Evolutionary conservation across 1,140 invertebrate genomes (phyloP).

Genomic region (Drosophila sproati): DNA sequence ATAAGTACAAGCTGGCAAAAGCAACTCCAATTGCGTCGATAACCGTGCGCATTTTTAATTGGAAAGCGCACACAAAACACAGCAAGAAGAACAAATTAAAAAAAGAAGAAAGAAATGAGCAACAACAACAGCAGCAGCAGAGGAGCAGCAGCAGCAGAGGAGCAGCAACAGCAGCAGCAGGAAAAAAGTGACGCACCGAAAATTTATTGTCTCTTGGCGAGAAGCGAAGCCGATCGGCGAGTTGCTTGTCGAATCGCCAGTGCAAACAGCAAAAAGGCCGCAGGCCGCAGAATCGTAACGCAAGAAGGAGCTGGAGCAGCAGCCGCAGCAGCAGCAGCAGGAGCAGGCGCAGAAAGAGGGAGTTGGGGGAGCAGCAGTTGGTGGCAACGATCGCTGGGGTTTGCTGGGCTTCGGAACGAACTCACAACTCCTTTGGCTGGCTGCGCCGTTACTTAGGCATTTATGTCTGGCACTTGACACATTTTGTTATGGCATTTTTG

Average conservation of each 20-base stretch:
- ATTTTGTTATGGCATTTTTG: conserved; percentile 80
- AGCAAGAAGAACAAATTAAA: neutral
- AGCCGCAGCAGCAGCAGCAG: neutral
- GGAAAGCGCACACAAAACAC: conserved; percentile 54
- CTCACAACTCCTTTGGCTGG: conserved; percentile 7
- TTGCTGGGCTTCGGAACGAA: neutral
- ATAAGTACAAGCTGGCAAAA: conserved; percentile 69
- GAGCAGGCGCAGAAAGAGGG: neutral
- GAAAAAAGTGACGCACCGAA: conserved; percentile 79
- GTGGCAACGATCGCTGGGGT: neutral
- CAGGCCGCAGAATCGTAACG: conserved; percentile 33
- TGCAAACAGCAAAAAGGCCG: conserved; percentile 72
- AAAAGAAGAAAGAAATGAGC: neutral
- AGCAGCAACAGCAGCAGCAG: conserved; percentile 11
- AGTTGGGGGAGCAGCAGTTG: neutral
- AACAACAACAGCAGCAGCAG: conserved; percentile 2
- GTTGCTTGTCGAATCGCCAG: conserved; percentile 66
- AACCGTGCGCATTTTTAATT: conserved; percentile 76
- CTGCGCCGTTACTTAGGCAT: conserved; percentile 73
- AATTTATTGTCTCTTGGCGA: conserved; percentile 74
- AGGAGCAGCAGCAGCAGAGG: neutral
- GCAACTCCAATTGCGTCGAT: conserved; percentile 63
- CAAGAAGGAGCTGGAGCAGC: neutral
- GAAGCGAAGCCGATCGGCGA: conserved; percentile 41
- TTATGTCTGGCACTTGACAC: conserved; percentile 83